Evolutionary conservation across 2,113 vertebrate species (phyloP).

Genomic region (Oxygymnocypris stewartii): DNA sequence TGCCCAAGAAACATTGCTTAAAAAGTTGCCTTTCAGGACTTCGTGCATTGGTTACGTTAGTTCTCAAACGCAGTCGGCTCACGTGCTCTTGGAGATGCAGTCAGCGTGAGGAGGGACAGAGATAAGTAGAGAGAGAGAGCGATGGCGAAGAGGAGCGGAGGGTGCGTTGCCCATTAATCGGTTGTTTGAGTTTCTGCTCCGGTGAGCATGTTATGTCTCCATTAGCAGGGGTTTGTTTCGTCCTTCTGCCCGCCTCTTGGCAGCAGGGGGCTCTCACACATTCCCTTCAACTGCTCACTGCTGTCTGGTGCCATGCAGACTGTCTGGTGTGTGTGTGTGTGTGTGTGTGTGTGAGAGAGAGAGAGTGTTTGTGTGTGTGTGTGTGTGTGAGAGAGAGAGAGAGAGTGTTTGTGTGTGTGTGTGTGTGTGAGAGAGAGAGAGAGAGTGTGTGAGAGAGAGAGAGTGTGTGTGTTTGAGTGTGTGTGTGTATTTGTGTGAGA

Average conservation of each 20-base stretch:
- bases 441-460: no score
- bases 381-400: no score
- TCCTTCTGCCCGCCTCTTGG: conserved; percentile 74
- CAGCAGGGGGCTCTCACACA: conserved; percentile 79
- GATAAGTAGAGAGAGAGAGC: conserved; percentile 40
- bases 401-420: no score
- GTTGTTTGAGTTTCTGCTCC: conserved; percentile 82
- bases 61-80: neutral
- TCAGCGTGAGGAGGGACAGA: conserved; percentile 40
- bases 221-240: conserved; percentile 80
- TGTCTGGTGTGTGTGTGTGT: conserved; percentile 60
- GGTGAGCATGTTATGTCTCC: conserved; percentile 80
- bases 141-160: conserved; percentile 54
- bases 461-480: no score
- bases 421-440: no score
- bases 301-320: conserved; percentile 82
- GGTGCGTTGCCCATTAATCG: conserved; percentile 78
- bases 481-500: no score
- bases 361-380: neutral
- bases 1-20: no score
- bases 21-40: no score
- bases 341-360: neutral
- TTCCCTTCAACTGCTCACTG: conserved; percentile 71
- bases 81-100: conserved; percentile 57
- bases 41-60: no score